A percentile compares a stretch with the other conserved stretches of the same genome.
Conservation (phyloP, 2,797 vertebrate species). For the Poecilia gillii region DNA sequence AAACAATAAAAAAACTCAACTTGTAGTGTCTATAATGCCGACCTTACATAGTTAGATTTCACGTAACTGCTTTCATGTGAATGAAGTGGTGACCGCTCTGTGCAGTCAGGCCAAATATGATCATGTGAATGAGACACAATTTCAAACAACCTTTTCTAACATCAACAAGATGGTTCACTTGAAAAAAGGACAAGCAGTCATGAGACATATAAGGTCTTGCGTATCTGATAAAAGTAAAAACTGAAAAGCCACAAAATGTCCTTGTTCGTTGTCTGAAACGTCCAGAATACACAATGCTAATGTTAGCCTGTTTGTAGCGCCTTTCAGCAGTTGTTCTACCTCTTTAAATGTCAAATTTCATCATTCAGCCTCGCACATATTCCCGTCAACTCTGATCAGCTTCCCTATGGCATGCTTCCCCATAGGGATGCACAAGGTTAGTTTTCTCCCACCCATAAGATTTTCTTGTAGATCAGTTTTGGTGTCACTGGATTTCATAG, state of each 20-base stretch:
- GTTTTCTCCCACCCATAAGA: not conserved
- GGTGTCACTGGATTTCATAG: not conserved
- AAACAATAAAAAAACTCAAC: too few species aligned
- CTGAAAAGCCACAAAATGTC: not conserved
- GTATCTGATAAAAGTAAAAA: not conserved
- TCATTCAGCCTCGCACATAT: too few species aligned
- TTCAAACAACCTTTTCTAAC: slow-evolving; percentile 11
- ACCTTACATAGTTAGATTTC: not conserved
- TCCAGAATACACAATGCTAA: not conserved
- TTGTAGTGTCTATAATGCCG: not conserved
- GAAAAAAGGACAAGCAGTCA: not conserved
- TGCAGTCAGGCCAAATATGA: slow-evolving; percentile 30
- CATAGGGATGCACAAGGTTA: not conserved
- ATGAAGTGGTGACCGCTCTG: not conserved
- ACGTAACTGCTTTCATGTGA: slow-evolving; percentile 26
- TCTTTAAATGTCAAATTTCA: not conserved
- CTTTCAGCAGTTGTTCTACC: not conserved
- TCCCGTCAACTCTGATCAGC: not conserved
- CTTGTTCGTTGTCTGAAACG: not conserved
- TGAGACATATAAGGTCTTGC: not conserved
- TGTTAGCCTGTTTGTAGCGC: not conserved
- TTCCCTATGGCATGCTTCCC: not conserved
- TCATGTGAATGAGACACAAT: slow-evolving; percentile 42
- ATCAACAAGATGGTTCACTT: slow-evolving; percentile 4
- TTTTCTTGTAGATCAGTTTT: not conserved